These are phyloP conservation scores for Lepidochrysops patricia DNA, from an alignment of 2,888 invertebrate genomes.

Conservation along the genomic window DNA sequence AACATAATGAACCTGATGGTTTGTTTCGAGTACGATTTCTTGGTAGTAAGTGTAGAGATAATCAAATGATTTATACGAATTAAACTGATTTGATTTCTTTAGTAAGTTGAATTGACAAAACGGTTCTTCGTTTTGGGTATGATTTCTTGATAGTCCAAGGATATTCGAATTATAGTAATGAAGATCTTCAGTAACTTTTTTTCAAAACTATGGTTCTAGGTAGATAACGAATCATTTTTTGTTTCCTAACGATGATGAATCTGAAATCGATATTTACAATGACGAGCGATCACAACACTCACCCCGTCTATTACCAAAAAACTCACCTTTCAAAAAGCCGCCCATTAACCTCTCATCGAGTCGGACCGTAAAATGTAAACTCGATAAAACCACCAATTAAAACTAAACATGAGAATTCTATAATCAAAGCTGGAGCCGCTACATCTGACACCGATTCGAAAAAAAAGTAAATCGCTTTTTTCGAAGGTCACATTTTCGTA, in stretches of 20 bases:
- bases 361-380: conserved; percentile 74
- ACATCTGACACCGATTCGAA: conserved; percentile 62
- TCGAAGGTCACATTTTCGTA: conserved; percentile 39
- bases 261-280: conserved; percentile 26
- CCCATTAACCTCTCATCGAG: conserved; percentile 74
- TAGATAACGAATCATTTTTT: too few species aligned
- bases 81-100: too few species aligned
- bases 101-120: too few species aligned
- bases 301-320: conserved; percentile 64
- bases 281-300: conserved; percentile 28
- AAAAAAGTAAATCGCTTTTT: conserved; percentile 52
- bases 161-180: too few species aligned
- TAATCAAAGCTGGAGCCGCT: conserved; percentile 72
- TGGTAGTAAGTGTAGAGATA: too few species aligned
- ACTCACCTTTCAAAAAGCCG: conserved; percentile 70
- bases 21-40: too few species aligned
- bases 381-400: conserved; percentile 76
- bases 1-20: too few species aligned
- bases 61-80: too few species aligned
- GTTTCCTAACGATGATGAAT: conserved; percentile 23
- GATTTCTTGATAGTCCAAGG: too few species aligned
- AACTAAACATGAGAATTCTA: conserved; percentile 74
- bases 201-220: too few species aligned
- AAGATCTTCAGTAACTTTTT: too few species aligned
- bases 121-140: too few species aligned